Evolutionary conservation across 2,113 vertebrate species (phyloP).

Genomic region (Sebastes schlegelii): DNA sequence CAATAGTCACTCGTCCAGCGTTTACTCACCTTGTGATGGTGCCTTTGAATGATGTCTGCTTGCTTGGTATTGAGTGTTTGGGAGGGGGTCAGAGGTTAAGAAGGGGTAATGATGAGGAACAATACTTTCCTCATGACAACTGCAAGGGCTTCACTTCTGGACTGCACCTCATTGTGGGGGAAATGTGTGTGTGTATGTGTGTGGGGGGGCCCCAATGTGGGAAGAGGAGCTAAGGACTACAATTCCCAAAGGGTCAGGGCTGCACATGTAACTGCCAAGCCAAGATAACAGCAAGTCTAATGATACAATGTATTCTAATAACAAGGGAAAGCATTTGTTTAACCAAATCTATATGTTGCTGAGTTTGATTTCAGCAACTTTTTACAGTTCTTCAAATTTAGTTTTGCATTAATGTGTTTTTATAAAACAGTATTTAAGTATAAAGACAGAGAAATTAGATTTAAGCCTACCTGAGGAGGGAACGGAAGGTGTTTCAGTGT

Average conservation of each 20-base stretch:
- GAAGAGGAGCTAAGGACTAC: not conserved
- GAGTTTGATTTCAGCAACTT: not conserved
- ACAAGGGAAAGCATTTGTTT: not conserved
- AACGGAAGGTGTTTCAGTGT: slow-evolving; percentile 9
- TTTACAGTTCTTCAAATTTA: not conserved
- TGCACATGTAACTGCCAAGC: not conserved
- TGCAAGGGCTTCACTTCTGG: not conserved
- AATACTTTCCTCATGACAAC: too few relatives aligned
- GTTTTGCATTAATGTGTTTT: not conserved
- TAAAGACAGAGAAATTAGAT: not conserved
- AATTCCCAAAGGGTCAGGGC: not conserved
- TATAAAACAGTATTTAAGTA: not conserved
- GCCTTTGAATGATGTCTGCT: slow-evolving; percentile 14
- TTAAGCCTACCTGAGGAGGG: slow-evolving; percentile 58
- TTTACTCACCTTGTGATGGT: slow-evolving; percentile 27
- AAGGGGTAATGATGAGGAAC: not conserved
- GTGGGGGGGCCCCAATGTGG: not conserved
- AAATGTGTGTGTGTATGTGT: not conserved
- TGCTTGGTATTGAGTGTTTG: slow-evolving; percentile 21
- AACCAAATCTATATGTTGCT: not conserved
- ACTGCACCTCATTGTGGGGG: slow-evolving; percentile 1
- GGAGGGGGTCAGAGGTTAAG: slow-evolving; percentile 37
- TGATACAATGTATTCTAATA: not conserved
- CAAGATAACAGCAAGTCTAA: not conserved
- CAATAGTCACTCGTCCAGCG: not conserved